Evolutionary conservation across 1,140 invertebrate genomes (phyloP), one percentile per base, ranked within the genome.

Genomic region (Nasonia giraulti): DNA sequence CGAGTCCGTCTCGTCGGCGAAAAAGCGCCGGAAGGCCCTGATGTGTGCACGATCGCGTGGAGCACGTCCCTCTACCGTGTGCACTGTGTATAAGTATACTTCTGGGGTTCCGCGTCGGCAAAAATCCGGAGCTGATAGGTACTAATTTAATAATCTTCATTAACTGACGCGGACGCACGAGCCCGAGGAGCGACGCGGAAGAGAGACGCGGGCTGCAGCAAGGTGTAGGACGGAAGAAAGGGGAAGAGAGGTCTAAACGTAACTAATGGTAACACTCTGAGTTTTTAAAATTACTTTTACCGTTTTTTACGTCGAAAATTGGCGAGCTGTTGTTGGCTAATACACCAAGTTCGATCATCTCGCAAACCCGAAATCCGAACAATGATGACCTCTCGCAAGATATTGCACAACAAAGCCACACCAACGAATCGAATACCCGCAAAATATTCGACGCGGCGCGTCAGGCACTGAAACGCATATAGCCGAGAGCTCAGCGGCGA

Each of bases 131-230:
- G 37, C 80, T 87, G 89, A 89, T 86, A 89, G 89, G 89, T 89
- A 91, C 88, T 91, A 91, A 91, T 91, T 90, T 90, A 91, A 91
- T 91, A 91, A 91, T 91, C 88, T 89, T 89, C 89, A 89, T 90
- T 90, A 91, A 89, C 87, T 83, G 73, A 55, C 87, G 76, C 50
- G 84, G 74, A 80, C 81, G 33, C 33, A 83, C 44, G 80, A 27
- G 74, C 71, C 74, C 73, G 62, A 10, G 23, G 31, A 80, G n/a
- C 27, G 44, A 44, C 37, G 69, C 37, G 69, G 83, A 71, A 87
- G 78, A 78, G 40, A 17, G 85, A 31, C 3, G 4, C 12, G 17
- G 55, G 17, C 55, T n/a, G 55, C 55, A 62, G 55, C 55, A 62
- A 62, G 55, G 55, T 62, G 55, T n/a, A 62, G 20, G 55, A 1